phyloP scores from a whole-genome alignment of 2,113 vertebrate genomes.

The Brienomyrus brachyistius region DNA sequence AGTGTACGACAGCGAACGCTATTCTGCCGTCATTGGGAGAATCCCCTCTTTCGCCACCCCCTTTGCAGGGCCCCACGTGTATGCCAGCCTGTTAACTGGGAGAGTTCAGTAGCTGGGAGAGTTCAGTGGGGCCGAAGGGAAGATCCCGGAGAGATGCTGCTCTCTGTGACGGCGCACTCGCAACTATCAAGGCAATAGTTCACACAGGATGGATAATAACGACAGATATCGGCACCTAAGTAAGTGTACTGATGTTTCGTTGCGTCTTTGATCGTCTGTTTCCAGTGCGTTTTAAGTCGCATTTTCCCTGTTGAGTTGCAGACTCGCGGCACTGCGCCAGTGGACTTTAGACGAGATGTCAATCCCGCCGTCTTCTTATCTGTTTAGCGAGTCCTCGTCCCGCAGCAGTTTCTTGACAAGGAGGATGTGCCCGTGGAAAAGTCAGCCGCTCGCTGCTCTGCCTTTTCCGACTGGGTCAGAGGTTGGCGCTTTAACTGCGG shows the following conservation, averaged over 20 bases:
- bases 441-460: slow-evolving; percentile 60
- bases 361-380: slow-evolving; percentile 22
- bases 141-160: slow-evolving; percentile 61
- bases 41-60: slow-evolving; percentile 49
- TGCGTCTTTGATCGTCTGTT: neutral
- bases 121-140: slow-evolving; percentile 47
- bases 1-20: slow-evolving; percentile 43
- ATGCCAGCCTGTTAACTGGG: slow-evolving; percentile 44
- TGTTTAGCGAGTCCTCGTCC: slow-evolving; percentile 17
- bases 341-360: slow-evolving; percentile 41
- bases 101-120: slow-evolving; percentile 39
- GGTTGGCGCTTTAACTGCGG: slow-evolving; percentile 71
- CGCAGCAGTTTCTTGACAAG: slow-evolving; percentile 4
- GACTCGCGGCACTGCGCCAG: slow-evolving; percentile 27
- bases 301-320: slow-evolving; percentile 40
- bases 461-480: slow-evolving; percentile 65
- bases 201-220: slow-evolving; percentile 59
- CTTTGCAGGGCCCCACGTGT: slow-evolving; percentile 55
- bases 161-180: slow-evolving; percentile 38
- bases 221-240: slow-evolving; percentile 63
- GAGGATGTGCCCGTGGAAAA: slow-evolving; percentile 38
- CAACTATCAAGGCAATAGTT: slow-evolving; percentile 41
- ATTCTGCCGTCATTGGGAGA: slow-evolving; percentile 58
- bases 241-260: slow-evolving; percentile 43
- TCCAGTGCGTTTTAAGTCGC: slow-evolving; percentile 23